Evolutionary conservation across 35 echinoderm and acorn worm genomes (phyloP), one percentile per base, ranked within the genome.

Genomic region (Stichopus chloronotus): DNA sequence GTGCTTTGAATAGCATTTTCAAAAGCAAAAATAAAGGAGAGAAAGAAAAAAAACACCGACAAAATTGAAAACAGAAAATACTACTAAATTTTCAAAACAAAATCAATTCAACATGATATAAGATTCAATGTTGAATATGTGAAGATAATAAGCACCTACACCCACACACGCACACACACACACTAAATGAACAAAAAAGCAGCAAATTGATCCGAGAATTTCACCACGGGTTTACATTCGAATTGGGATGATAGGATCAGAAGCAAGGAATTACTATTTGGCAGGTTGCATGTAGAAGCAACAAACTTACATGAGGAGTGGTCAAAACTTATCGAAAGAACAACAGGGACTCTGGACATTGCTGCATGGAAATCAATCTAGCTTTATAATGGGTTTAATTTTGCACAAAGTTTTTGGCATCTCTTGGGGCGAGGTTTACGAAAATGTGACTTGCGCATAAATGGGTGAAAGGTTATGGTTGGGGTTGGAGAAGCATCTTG

Each of bases 231-330:
- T n/a, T 43, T n/a, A 61, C 59, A 10, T 61, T 61, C 59, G 14
- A 14, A 2, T 2, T 61, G 59, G 59, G 14, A 61, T 7, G 22
- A 74, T 20, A 20, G 69, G 69, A 20, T 20, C 69, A 5, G 22
- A 74, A 74, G 69, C 69, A 74, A 20, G 69, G 69, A 74, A 74
- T 74, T 74, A 20, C 30, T 74, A 16, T 74, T 43, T 7, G 22
- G 22, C 59, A 74, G 69, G 69, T 74, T 74, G 69, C 19, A 74
- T 74, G 69, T 74, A 74, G 69, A 14, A 74, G 69, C 69, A 74
- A 74, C 69, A 74, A 74, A 74, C 69, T 14, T 24, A 20, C 6
- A n/a, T 14, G 69, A 20, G 69, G 69, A n/a, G 61, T 10, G 61
- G 61, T 11, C 5, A 1, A 19, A 19, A 19, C 11, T 65, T 65